These are phyloP conservation scores for Saimiri boliviensis DNA, from an alignment of 2,113 vertebrate species.

Conservation along the genomic window DNA sequence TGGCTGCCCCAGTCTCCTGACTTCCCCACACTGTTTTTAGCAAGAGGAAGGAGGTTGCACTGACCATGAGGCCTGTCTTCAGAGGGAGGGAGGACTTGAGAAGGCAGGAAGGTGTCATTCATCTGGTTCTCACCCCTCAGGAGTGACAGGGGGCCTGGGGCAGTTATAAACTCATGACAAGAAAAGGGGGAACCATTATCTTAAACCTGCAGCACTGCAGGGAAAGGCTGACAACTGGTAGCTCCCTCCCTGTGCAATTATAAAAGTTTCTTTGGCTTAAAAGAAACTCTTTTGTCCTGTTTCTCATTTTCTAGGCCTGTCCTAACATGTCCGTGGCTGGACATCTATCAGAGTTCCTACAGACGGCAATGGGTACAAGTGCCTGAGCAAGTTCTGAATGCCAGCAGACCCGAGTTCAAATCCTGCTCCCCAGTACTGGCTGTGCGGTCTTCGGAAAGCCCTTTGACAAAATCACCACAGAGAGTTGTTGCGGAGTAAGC, in stretches of 20 bases:
- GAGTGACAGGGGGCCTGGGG: not conserved
- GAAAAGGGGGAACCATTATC: not conserved
- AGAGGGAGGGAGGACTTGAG: not conserved
- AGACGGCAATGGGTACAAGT: not conserved
- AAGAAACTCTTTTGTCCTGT: not conserved
- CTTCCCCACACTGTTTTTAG: not conserved
- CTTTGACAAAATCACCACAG: not conserved
- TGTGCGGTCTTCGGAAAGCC: not conserved
- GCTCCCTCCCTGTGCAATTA: not conserved
- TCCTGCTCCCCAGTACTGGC: not conserved
- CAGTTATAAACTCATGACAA: not conserved
- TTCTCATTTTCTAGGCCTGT: not conserved
- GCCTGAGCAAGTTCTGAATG: not conserved
- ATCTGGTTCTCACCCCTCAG: not conserved
- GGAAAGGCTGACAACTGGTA: not conserved
- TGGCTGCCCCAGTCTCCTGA: not conserved
- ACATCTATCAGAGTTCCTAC: not conserved
- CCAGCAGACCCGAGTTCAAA: not conserved
- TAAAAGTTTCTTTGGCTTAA: not conserved
- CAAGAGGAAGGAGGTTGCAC: constrained; percentile 33
- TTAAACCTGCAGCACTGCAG: not conserved
- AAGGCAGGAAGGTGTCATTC: not conserved
- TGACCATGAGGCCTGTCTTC: not conserved
- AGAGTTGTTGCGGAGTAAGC: not conserved
- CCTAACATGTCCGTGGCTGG: not conserved